phyloP scores from a whole-genome alignment of 2,113 vertebrate genomes.

The Desmodus rotundus region DNA sequence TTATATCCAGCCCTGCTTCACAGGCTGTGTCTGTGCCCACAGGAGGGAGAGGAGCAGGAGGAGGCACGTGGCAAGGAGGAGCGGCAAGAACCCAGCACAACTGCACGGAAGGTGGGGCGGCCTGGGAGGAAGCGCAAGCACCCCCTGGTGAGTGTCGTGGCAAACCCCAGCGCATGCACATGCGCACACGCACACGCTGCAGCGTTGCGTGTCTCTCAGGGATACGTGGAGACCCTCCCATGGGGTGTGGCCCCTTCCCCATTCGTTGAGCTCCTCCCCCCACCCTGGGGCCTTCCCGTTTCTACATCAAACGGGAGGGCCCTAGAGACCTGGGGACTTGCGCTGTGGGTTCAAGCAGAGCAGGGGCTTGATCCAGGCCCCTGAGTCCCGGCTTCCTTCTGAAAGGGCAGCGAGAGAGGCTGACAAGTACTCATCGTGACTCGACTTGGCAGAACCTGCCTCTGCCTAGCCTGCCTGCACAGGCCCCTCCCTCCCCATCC shows the following conservation, averaged over 20 bases:
- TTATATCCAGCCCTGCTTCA: neutral
- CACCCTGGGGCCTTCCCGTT: neutral
- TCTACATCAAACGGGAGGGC: neutral
- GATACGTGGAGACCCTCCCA: neutral
- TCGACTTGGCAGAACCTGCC: neutral
- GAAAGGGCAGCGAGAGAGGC: neutral
- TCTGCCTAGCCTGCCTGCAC: neutral
- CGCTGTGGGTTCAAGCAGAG: neutral
- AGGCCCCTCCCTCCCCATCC: neutral
- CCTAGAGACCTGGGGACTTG: neutral
- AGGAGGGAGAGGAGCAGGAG: constrained; percentile 89
- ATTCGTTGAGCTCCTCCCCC: neutral
- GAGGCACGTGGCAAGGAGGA: constrained; percentile 85
- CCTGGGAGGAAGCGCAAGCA: constrained; percentile 92
- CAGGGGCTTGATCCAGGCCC: neutral
- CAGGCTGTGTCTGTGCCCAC: constrained; percentile 64
- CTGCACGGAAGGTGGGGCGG: constrained; percentile 87
- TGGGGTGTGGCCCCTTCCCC: neutral
- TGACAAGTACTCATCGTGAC: too few species aligned
- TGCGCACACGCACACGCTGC: fast-evolving
- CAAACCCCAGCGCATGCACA: fast-evolving
- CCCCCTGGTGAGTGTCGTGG: constrained; percentile 85
- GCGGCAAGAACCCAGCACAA: constrained; percentile 83
- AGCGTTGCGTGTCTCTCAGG: too few species aligned
- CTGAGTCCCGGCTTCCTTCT: neutral